phyloP scores from a whole-genome alignment of 2,113 vertebrate species.

The Syngnathus typhle region DNA sequence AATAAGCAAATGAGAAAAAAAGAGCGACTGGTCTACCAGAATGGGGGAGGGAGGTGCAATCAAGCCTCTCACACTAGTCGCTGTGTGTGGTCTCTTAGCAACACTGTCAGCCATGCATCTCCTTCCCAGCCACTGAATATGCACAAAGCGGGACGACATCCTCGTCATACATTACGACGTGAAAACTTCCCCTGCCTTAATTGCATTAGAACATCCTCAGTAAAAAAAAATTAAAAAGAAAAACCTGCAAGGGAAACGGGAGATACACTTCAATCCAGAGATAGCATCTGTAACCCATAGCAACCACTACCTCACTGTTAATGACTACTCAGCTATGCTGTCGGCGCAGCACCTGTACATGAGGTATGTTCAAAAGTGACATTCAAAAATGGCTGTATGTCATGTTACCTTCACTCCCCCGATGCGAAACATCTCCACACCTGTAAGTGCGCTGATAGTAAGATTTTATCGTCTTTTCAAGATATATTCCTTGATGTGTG shows the following conservation, averaged over 20 bases:
- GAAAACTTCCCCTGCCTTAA: conserved; percentile 24
- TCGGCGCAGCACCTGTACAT: background rate
- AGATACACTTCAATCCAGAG: background rate
- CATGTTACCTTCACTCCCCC: background rate
- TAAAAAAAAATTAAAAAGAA: background rate
- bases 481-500: background rate
- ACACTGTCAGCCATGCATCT: conserved; percentile 71
- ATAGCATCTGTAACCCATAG: conserved; percentile 21
- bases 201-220: conserved; percentile 11
- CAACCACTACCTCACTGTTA: conserved; percentile 2
- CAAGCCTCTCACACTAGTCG: conserved; percentile 69
- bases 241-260: background rate
- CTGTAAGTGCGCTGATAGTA: background rate
- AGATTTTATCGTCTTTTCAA: background rate
- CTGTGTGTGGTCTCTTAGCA: conserved; percentile 78
- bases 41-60: conserved; percentile 69
- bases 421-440: background rate
- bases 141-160: conserved; percentile 57
- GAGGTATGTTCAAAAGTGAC: background rate
- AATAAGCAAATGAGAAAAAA: conserved; percentile 46
- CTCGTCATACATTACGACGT: conserved; percentile 26
- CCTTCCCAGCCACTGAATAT: conserved; percentile 59
- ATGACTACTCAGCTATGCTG: background rate
- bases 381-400: background rate
- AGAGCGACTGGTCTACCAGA: conserved; percentile 51